phyloP scores from a whole-genome alignment of 2,888 invertebrate genomes.

The Campaea margaritaria region DNA sequence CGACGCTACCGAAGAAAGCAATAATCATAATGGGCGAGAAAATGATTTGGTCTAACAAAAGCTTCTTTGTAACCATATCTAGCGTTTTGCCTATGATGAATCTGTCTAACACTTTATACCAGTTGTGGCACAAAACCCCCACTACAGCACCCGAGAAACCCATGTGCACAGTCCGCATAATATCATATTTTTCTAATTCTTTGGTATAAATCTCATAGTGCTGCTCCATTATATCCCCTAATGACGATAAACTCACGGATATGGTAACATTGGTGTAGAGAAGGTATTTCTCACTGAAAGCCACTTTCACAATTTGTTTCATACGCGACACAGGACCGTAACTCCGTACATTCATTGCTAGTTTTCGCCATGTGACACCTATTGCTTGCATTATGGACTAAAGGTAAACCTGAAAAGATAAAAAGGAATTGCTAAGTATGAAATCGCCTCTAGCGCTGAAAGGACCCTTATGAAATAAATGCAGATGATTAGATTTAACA shows the following conservation, averaged over 20 bases:
- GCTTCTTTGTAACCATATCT: slow-evolving; percentile 90
- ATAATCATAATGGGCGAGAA: slow-evolving; percentile 94
- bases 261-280: slow-evolving; percentile 93
- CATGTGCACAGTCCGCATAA: slow-evolving; percentile 90
- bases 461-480: slow-evolving; percentile 8
- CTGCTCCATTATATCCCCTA: slow-evolving; percentile 94
- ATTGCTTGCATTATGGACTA: slow-evolving; percentile 51
- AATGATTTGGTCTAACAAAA: slow-evolving; percentile 93
- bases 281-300: slow-evolving; percentile 89
- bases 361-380: slow-evolving; percentile 64
- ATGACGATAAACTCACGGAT: slow-evolving; percentile 90
- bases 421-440: neutral
- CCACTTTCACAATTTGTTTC: slow-evolving; percentile 65
- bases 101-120: slow-evolving; percentile 93
- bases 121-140: slow-evolving; percentile 94
- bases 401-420: slow-evolving; percentile 28
- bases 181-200: slow-evolving; percentile 86
- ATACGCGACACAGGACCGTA: slow-evolving; percentile 51
- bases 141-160: slow-evolving; percentile 91
- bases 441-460: neutral
- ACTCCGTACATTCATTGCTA: slow-evolving; percentile 58
- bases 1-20: slow-evolving; percentile 92
- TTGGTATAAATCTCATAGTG: slow-evolving; percentile 89
- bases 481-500: slow-evolving; percentile 5
- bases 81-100: slow-evolving; percentile 90